Evolutionary conservation across 2,113 vertebrate genomes (phyloP).

Genomic region (Alligator mississippiensis): DNA sequence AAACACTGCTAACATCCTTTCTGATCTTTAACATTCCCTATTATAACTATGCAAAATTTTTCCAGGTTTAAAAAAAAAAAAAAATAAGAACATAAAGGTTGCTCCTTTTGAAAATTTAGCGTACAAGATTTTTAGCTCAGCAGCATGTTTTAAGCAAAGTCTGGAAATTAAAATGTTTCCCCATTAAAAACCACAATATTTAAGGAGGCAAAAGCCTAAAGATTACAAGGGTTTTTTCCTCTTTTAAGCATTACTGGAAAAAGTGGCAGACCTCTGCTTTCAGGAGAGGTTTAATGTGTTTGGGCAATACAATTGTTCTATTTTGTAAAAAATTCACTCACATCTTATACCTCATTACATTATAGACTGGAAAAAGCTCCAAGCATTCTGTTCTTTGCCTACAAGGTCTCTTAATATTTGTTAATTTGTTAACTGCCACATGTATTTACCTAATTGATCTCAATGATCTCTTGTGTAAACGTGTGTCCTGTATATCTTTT

Average conservation of each 20-base stretch:
- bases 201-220: background rate
- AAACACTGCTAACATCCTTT: background rate
- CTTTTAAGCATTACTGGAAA: background rate
- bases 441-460: background rate
- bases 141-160: background rate
- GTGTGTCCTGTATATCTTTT: background rate
- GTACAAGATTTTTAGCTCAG: background rate
- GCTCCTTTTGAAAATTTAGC: background rate
- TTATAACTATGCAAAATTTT: background rate
- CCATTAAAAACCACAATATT: background rate
- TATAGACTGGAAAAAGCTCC: background rate
- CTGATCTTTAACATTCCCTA: background rate
- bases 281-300: background rate
- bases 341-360: accelerated
- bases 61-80: too few species aligned
- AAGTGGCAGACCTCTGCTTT: background rate
- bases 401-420: background rate
- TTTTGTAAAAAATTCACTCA: background rate
- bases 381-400: background rate
- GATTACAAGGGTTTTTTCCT: background rate
- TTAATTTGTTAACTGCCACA: background rate
- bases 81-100: background rate
- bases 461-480: background rate
- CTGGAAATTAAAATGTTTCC: background rate
- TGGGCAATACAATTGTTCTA: background rate